Evolutionary conservation across 2,113 vertebrate genomes (phyloP).

Genomic region (Psettodes erumei): DNA sequence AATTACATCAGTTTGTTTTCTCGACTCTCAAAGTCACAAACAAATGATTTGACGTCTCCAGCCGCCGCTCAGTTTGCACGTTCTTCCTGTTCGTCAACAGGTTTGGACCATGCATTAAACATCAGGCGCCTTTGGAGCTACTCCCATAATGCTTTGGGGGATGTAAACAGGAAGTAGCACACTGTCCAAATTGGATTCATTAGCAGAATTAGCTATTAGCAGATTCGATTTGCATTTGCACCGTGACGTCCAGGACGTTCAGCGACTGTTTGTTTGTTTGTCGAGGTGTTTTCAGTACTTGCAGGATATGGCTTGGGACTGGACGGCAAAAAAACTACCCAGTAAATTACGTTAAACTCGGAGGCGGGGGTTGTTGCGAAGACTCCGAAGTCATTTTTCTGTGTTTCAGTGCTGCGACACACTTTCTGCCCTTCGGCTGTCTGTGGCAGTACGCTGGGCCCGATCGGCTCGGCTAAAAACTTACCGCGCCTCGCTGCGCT

Average conservation of each 20-base stretch:
- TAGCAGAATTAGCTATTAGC: too few relatives aligned
- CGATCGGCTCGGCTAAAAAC: conserved; percentile 58
- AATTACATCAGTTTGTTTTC: not conserved
- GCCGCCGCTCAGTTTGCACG: not conserved
- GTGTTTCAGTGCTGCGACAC: conserved; percentile 29
- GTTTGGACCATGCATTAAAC: not conserved
- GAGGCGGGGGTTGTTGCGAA: not conserved
- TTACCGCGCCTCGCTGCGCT: conserved; percentile 60
- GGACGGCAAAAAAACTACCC: not conserved
- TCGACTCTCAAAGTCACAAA: not conserved
- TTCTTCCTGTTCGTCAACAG: not conserved
- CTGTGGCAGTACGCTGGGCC: conserved; percentile 42
- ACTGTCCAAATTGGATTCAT: not conserved
- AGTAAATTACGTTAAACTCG: not conserved
- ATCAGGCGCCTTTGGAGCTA: not conserved
- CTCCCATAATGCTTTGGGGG: not conserved
- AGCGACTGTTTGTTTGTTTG: too few relatives aligned
- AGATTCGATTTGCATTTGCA: too few relatives aligned
- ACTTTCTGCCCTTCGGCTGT: conserved; percentile 45
- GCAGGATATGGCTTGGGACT: not conserved
- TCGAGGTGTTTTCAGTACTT: not conserved
- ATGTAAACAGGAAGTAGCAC: not conserved
- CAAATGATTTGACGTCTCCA: not conserved
- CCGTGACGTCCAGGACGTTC: too few relatives aligned
- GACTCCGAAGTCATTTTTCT: conserved; percentile 34